A percentile compares a stretch with the other conserved stretches of the same genome.
phyloP scores from a whole-genome alignment of 2,888 invertebrate species.

The Nowickia ferox region DNA sequence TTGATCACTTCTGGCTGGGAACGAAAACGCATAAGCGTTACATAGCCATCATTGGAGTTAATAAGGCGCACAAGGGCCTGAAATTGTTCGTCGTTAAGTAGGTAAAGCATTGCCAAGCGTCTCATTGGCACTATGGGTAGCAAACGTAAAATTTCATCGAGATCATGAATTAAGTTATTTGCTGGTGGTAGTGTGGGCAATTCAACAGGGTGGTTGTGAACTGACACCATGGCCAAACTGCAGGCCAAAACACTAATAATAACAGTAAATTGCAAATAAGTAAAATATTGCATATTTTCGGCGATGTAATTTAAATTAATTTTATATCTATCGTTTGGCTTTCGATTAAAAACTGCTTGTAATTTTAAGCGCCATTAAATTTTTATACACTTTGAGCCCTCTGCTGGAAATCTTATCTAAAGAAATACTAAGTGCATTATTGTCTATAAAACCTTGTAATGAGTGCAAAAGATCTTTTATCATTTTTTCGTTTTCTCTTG shows the following conservation, averaged over 20 bases:
- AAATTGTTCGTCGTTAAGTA: conserved; percentile 79
- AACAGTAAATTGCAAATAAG: conserved; percentile 31
- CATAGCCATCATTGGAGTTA: conserved; percentile 76
- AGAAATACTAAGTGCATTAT: background rate
- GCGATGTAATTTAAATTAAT: background rate
- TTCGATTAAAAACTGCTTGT: conserved; percentile 42
- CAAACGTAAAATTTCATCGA: conserved; percentile 63
- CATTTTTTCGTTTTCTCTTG: background rate
- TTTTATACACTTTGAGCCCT: conserved; percentile 33
- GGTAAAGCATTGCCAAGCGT: conserved; percentile 76
- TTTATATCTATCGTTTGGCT: conserved; percentile 18
- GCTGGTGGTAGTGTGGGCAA: background rate
- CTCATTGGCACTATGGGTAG: conserved; percentile 73
- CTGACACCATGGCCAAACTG: conserved; percentile 20
- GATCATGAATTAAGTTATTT: conserved; percentile 68
- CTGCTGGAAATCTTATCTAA: conserved; percentile 30
- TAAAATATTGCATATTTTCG: conserved; percentile 43
- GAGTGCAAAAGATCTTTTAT: background rate
- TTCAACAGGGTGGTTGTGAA: conserved; percentile 3
- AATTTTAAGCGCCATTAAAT: background rate
- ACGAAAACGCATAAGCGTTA: conserved; percentile 75
- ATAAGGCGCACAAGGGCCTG: conserved; percentile 79
- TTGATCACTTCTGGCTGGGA: conserved; percentile 78
- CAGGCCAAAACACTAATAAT: conserved; percentile 41
- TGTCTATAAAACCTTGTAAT: background rate